Percentiles rank a stretch among this genome's conserved stretches.
Conservation (phyloP, 1,140 invertebrate species). For the Sogatella furcifera region DNA sequence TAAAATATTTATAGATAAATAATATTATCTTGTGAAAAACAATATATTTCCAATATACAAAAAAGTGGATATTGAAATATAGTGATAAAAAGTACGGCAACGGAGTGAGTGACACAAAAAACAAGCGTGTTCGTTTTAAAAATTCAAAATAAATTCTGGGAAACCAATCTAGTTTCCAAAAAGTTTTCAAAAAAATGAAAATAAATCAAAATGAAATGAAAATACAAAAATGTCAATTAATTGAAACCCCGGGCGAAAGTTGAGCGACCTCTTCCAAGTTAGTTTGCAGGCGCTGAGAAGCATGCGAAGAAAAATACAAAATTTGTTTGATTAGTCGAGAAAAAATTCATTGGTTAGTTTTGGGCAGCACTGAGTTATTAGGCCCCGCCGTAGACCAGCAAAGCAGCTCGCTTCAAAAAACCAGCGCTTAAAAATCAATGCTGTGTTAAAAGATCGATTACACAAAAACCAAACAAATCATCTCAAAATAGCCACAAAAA, state of each 20-base stretch:
- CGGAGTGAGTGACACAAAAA: conserved; percentile 16
- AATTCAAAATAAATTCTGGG: conserved; percentile 6
- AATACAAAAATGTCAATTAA: conserved; percentile 5
- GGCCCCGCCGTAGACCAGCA: too few relatives aligned
- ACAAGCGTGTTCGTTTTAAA: conserved; percentile 13
- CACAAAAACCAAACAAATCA: too few relatives aligned
- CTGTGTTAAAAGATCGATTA: too few relatives aligned
- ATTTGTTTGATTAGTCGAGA: conserved; percentile 1
- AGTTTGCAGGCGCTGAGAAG: neutral
- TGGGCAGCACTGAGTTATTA: neutral
- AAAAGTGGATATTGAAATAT: neutral
- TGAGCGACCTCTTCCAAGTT: conserved; percentile 4
- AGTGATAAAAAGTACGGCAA: conserved; percentile 10
- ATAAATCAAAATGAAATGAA: conserved; percentile 1
- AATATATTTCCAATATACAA: conserved; percentile 2
- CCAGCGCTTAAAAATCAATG: too few relatives aligned
- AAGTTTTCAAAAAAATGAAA: conserved; percentile 9
- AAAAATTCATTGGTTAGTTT: conserved; percentile 2
- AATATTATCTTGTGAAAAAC: conserved; percentile 9
- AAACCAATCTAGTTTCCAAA: too few relatives aligned
- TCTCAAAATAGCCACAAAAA: too few relatives aligned
- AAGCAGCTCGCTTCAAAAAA: too few relatives aligned
- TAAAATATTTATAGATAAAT: conserved; percentile 6
- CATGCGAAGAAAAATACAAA: neutral
- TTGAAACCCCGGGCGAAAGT: conserved; percentile 5